These are phyloP conservation scores for Nomada goodeniana DNA, from an alignment of 2,888 invertebrate genomes.

Conservation along the genomic window DNA sequence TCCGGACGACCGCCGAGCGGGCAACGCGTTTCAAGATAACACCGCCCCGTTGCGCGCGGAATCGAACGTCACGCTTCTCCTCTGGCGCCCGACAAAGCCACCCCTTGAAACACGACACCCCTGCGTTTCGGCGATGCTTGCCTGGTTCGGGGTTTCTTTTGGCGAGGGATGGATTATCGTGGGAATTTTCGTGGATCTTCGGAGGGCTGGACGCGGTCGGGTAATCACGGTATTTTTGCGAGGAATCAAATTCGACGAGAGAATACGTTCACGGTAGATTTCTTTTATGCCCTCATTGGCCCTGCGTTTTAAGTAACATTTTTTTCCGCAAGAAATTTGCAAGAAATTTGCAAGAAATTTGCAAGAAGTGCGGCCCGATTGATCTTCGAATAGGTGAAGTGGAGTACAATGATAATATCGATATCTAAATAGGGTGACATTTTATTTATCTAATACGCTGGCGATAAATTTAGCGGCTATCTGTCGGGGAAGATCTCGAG, in stretches of 20 bases:
- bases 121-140: neutral
- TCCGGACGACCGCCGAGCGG: conserved; percentile 48
- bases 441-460: neutral
- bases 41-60: conserved; percentile 26
- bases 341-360: no score
- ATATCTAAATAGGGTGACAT: neutral
- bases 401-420: neutral
- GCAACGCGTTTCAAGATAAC: conserved; percentile 64
- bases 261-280: no score
- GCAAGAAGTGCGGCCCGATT: neutral
- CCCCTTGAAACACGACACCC: conserved; percentile 57
- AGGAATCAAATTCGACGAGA: no score
- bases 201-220: no score
- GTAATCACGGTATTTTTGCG: no score
- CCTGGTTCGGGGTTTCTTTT: no score
- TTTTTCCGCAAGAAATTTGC: no score
- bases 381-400: neutral
- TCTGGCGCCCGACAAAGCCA: conserved; percentile 51
- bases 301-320: no score
- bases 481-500: neutral
- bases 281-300: no score
- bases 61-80: conserved; percentile 59
- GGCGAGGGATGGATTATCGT: no score
- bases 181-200: no score
- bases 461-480: no score